Conservation (phyloP, 2,797 vertebrate species). For the Manis crassicaudata region DNA sequence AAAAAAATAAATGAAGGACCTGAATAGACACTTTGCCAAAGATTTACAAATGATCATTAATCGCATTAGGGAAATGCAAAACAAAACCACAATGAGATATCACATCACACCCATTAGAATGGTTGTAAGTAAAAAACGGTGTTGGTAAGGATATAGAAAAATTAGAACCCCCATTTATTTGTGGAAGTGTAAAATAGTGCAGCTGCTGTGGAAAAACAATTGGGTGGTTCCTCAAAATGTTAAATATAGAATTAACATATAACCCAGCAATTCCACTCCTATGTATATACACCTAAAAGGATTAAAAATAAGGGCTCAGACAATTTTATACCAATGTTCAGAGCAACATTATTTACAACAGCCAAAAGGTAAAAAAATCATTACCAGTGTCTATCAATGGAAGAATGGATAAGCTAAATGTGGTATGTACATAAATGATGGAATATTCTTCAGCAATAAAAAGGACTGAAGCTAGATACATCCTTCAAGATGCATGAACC, state of each 20-base stretch:
- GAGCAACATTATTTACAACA: neutral
- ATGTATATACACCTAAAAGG: neutral
- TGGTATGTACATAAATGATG: neutral
- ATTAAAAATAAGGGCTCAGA: neutral
- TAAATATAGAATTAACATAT: neutral
- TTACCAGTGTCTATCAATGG: neutral
- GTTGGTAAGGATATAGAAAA: neutral
- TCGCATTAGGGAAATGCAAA: neutral
- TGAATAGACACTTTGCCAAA: neutral
- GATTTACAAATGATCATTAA: conserved; percentile 3
- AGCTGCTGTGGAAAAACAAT: neutral
- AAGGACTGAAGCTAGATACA: neutral
- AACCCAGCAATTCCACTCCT: neutral
- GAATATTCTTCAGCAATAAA: neutral
- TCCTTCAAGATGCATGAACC: neutral
- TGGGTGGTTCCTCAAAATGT: neutral
- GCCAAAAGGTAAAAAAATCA: neutral
- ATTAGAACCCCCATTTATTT: neutral
- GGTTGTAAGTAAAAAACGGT: neutral
- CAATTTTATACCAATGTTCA: neutral
- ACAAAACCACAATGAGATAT: neutral
- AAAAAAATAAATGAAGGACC: neutral
- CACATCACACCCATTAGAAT: neutral
- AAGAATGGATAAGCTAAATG: neutral
- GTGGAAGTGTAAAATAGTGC: neutral